Base-by-base conservation (phyloP, 1,140 invertebrate genomes). In the Scaptodrosophila lebanonensis region DNA sequence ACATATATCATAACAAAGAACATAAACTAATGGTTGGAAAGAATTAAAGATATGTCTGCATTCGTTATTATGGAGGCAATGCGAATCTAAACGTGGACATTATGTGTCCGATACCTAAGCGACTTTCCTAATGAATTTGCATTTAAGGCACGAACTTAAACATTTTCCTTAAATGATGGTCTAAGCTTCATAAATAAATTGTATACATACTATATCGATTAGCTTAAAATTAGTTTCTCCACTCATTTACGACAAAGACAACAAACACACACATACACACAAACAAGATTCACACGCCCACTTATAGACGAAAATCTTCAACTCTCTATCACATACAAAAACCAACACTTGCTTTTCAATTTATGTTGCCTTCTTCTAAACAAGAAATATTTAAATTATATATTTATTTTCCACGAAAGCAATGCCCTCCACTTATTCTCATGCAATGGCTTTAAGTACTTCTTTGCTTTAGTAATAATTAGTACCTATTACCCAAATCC, bases 161-260 rank as follows among this genome's bases (percentile, higher is more conserved):
- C 59, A 84, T 84, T 84, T 84, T 84, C 79, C 66, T 84, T 75
- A 70, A 84, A 84, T 84, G 79, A 84, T 84, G 82, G 76, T 83
- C 69, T 82, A 75, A 83, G 77, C 75, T 75, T 70, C 75, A 75
- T 61, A 73, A 70, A 75, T 70, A 73, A 79, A 75, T 63, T 5
- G 64, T 70, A 62, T 82, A 79, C 75, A 79, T 79, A n/a, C n/a
- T n/a, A 79, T 69, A 82, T 63, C 73, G 77, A 73, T 79, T 79
- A 69, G 73, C 68, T 68, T 73, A 73, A 82, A 79, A 79, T 79
- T 69, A 73, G 66, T 72, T 79, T 79, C 58, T 79, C 71, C 75
- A 79, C 73, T 79, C 73, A 82, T 79, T 82, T 79, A 77, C 47
- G 77, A 79, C 68, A 67, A 69, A 42, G 45, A 48, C 43, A 54